Evolutionary conservation across 2,888 invertebrate genomes (phyloP), one percentile per base, ranked within the genome.

Genomic region (Caenorhabditis zanzibari): DNA sequence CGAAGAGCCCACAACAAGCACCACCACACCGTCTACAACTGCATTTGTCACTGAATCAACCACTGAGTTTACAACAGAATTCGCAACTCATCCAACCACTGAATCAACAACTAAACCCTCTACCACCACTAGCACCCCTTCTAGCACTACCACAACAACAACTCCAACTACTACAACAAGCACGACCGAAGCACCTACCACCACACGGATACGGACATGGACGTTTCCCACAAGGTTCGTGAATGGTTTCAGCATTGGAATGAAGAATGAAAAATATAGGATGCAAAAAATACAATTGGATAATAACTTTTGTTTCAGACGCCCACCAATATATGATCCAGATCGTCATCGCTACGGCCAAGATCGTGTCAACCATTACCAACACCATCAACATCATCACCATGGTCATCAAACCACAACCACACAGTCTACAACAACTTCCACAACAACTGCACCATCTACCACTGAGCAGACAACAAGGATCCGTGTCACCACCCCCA

Each of bases 311-410:
- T 26, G 35, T 66, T 75, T 24, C 68, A 76, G 76, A 59, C 24
- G 28, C 49, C 77, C 61, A 24, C 63, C 47, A 24, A 26, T 28
- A 14, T 74, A 66, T 52, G 83, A 80, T 47, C 71, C 80, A 24
- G 49, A 75, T 16, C 49, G 83, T 19, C 80, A 80, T 24, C 75
- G 64, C 5, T 75, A 71, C 35, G 80, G 68, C 7, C 73, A 73
- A 28, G 73, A 72, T 32, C 58, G 73, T 22, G 32, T 68, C 12
- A 74, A 68, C 47, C 82, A 75, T 22, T 56, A 75, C 12, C 59
- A 76, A 10, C 56, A 74, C 14, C 81, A 81, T 49, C 79, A 82
- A 2, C 73, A 73, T 19, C 82, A 64, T 58, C 64, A 80, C 54
- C 79, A 77, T 41, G 56, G 19, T 16, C 61, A 75, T 19, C 71